These are phyloP conservation scores for Sebastes nivosus DNA, from an alignment of 2,797 vertebrate species.

Conservation along the genomic window DNA sequence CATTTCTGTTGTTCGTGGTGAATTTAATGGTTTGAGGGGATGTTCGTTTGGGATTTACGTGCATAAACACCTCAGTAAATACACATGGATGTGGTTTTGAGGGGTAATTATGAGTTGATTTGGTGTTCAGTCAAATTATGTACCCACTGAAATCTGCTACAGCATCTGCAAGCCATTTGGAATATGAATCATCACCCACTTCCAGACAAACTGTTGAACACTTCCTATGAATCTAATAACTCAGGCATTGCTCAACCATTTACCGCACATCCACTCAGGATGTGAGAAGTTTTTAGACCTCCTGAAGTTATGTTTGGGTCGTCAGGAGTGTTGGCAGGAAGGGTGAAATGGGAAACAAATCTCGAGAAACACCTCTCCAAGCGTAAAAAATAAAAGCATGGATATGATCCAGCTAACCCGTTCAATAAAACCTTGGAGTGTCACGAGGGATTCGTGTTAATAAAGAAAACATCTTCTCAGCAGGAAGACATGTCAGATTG, in stretches of 20 bases:
- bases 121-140: constrained; percentile 45
- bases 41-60: constrained; percentile 27
- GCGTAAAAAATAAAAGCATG: constrained; percentile 28
- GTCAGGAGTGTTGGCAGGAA: constrained; percentile 40
- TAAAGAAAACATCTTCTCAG: constrained; percentile 46
- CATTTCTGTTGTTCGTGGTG: not conserved
- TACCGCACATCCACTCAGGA: constrained; percentile 15
- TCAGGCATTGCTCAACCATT: constrained; percentile 49
- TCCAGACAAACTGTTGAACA: constrained; percentile 63
- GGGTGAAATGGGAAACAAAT: constrained; percentile 28
- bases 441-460: constrained; percentile 45
- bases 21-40: constrained; percentile 19
- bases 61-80: constrained; percentile 55
- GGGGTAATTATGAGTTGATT: constrained; percentile 54
- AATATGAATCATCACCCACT: constrained; percentile 71
- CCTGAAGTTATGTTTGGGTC: constrained; percentile 35
- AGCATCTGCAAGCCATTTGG: constrained; percentile 72
- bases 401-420: constrained; percentile 27
- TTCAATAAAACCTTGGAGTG: constrained; percentile 41
- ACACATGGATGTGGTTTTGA: constrained; percentile 57
- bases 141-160: constrained; percentile 45
- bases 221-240: constrained; percentile 69
- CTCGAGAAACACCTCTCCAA: constrained; percentile 6
- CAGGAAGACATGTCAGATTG: constrained; percentile 44
- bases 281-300: constrained; percentile 34